These are phyloP conservation scores for Brachirus orientalis DNA, from an alignment of 2,113 vertebrate genomes.

Conservation along the genomic window DNA sequence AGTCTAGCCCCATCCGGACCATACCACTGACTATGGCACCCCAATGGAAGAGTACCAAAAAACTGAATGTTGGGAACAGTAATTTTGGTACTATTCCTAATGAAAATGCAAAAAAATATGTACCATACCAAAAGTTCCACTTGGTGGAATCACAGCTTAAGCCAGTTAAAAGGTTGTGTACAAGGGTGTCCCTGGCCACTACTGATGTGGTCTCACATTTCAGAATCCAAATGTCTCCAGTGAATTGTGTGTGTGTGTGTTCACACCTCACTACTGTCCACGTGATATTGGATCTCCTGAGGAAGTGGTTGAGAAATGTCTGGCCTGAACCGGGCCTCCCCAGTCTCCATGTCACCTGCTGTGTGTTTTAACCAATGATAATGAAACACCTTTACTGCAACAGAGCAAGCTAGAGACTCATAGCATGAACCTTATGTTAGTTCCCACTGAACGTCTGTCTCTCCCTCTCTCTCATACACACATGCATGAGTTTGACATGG, in stretches of 20 bases:
- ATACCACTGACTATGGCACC: too few species aligned
- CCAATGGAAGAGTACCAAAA: too few species aligned
- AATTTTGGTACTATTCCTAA: too few species aligned
- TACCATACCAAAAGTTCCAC: too few species aligned
- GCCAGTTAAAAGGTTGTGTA: too few species aligned
- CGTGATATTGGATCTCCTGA: background rate
- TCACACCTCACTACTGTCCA: background rate
- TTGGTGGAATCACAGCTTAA: too few species aligned
- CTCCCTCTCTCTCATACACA: background rate
- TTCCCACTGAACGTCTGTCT: conserved; percentile 31
- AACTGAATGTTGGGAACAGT: too few species aligned
- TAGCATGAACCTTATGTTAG: conserved; percentile 45
- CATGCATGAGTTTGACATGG: background rate
- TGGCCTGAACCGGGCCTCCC: background rate
- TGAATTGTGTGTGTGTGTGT: too few species aligned
- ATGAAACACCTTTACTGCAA: conserved; percentile 74
- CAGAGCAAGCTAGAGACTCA: conserved; percentile 44
- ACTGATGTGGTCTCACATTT: too few species aligned
- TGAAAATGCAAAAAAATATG: too few species aligned
- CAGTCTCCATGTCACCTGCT: conserved; percentile 39
- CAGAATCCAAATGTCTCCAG: too few species aligned
- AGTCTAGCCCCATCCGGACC: too few species aligned
- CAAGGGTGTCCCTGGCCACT: background rate
- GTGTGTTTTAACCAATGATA: conserved; percentile 68
- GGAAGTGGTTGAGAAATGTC: background rate